Percentiles rank a stretch among this genome's conserved stretches.
These are phyloP conservation scores for Syngnathus rostellatus DNA, from an alignment of 2,797 vertebrate species.

Conservation along the genomic window DNA sequence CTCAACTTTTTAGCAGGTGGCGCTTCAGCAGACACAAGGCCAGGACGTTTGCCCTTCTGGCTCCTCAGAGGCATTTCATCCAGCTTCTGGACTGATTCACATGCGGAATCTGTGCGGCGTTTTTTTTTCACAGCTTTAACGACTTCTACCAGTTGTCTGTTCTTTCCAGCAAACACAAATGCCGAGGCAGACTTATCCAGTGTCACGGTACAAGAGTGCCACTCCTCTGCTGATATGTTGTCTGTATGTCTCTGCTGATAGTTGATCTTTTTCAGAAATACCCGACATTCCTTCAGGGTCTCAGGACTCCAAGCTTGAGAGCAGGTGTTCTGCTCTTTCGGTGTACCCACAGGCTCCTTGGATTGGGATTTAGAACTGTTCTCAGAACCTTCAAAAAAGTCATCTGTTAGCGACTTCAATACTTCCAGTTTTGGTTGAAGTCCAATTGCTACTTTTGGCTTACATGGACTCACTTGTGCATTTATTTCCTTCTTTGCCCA, in stretches of 20 bases:
- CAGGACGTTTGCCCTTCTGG: slow-evolving; percentile 47
- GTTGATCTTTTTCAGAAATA: slow-evolving; percentile 92
- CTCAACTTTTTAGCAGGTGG: slow-evolving; percentile 66
- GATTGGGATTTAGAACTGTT: slow-evolving; percentile 46
- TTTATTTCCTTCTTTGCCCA: slow-evolving; percentile 31
- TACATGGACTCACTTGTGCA: slow-evolving; percentile 7
- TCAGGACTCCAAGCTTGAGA: slow-evolving; percentile 78
- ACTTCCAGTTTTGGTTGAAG: slow-evolving; percentile 27
- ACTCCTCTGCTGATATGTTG: slow-evolving; percentile 64
- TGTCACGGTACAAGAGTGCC: slow-evolving; percentile 69
- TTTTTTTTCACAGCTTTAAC: slow-evolving; percentile 61
- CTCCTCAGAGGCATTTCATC: slow-evolving; percentile 23
- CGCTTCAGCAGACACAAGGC: slow-evolving; percentile 44
- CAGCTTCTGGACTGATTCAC: slow-evolving; percentile 31
- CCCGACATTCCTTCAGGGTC: slow-evolving; percentile 87
- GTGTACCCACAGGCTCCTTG: slow-evolving; percentile 39
- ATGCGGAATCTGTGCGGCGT: slow-evolving; percentile 25
- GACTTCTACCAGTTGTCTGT: slow-evolving; percentile 41
- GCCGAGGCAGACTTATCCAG: slow-evolving; percentile 61
- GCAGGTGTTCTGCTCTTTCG: slow-evolving; percentile 60
- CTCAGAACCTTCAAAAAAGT: slow-evolving; percentile 29
- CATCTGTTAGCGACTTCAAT: slow-evolving; percentile 24
- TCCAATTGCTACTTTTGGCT: slow-evolving; percentile 20
- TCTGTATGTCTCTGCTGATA: slow-evolving; percentile 59
- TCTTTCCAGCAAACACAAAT: slow-evolving; percentile 43